Conservation (phyloP, 2,113 vertebrate species). For the Corythaeola cristata region DNA sequence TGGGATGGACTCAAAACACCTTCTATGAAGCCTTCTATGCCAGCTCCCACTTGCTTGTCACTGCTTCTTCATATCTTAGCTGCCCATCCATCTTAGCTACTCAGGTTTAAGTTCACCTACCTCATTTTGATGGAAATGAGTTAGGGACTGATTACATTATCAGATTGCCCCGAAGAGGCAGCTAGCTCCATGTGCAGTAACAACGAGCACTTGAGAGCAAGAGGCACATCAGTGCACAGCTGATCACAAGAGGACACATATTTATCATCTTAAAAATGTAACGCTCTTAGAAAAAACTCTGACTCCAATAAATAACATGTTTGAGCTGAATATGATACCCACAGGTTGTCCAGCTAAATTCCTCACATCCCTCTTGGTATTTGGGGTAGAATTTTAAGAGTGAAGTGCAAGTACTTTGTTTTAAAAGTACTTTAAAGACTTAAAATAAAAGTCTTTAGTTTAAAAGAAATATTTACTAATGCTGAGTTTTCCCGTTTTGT, state of each 20-base stretch:
- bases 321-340: not conserved
- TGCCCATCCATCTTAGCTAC: not conserved
- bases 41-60: not conserved
- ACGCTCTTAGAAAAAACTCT: not conserved
- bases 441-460: not conserved
- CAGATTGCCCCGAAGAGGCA: not conserved
- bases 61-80: not conserved
- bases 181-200: fast-evolving
- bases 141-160: not conserved
- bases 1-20: not conserved
- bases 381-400: not conserved
- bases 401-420: not conserved
- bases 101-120: not conserved
- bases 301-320: not conserved
- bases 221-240: not conserved
- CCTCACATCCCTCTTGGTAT: not conserved
- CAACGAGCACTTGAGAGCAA: not conserved
- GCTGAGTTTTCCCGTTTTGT: not conserved
- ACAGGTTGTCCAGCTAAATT: not conserved
- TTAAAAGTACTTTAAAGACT: not conserved
- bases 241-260: not conserved
- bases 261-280: not conserved
- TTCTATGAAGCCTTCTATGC: not conserved
- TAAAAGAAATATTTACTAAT: not conserved
- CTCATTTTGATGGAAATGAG: not conserved